A percentile compares a stretch with the other conserved stretches of the same genome.
These are phyloP conservation scores for Dryadula phaetusa DNA, from an alignment of 2,888 invertebrate genomes.

Conservation along the genomic window DNA sequence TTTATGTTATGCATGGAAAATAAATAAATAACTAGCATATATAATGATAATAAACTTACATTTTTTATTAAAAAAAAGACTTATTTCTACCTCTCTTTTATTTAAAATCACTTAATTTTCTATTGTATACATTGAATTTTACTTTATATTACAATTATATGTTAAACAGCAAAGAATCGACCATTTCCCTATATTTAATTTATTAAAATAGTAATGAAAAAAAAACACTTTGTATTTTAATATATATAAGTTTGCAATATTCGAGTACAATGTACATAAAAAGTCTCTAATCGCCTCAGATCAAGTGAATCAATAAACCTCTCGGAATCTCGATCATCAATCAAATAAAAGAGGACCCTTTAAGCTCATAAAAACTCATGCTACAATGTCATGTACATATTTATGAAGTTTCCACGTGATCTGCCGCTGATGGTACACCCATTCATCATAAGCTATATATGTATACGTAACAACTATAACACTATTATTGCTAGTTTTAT, in stretches of 20 bases:
- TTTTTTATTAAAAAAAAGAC: too few species aligned
- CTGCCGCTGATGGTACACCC: constrained; percentile 72
- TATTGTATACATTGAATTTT: too few species aligned
- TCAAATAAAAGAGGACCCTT: constrained; percentile 53
- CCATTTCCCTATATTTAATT: too few species aligned
- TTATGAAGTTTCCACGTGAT: constrained; percentile 78
- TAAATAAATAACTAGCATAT: too few species aligned
- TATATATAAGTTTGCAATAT: constrained; percentile 4
- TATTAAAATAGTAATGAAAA: too few species aligned
- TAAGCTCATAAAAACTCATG: constrained; percentile 72
- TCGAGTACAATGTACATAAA: constrained; percentile 21
- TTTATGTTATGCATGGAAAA: neutral
- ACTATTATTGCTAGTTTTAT: too few species aligned
- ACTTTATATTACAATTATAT: too few species aligned
- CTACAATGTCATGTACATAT: constrained; percentile 77
- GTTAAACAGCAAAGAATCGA: too few species aligned
- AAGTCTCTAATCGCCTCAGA: constrained; percentile 44
- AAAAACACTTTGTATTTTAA: too few species aligned
- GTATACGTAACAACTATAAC: constrained; percentile 23
- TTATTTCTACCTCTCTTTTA: too few species aligned
- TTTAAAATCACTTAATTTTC: too few species aligned
- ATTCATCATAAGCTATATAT: constrained; percentile 68
- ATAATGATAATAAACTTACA: neutral
- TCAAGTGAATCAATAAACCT: constrained; percentile 70
- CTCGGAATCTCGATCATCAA: constrained; percentile 58